These are phyloP conservation scores for Fragum sueziense DNA, from an alignment of 2,888 invertebrate species.

Conservation along the genomic window DNA sequence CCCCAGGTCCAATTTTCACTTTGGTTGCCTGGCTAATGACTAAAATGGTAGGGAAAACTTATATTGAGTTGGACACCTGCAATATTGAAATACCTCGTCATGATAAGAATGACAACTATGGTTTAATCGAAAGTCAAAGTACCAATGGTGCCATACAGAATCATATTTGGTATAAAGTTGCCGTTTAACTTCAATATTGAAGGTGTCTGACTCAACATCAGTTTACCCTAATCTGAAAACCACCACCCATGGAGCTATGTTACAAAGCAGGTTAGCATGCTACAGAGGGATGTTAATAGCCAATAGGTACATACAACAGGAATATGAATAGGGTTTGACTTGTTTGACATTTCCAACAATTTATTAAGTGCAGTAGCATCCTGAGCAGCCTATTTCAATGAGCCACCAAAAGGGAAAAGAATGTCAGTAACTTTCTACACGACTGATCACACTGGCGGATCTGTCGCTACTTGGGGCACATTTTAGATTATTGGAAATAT, in stretches of 20 bases:
- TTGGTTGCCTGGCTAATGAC: conserved; percentile 10
- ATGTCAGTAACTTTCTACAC: not conserved
- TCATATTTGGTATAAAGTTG: not conserved
- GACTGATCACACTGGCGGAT: not conserved
- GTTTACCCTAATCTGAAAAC: conserved; percentile 1
- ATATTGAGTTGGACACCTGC: not conserved
- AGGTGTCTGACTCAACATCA: too few relatives aligned
- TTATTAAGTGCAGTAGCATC: not conserved
- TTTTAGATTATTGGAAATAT: not conserved
- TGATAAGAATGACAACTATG: not conserved
- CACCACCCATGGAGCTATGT: conserved; percentile 12
- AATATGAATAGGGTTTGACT: not conserved
- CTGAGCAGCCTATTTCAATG: not conserved
- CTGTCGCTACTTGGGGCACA: not conserved
- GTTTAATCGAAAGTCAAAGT: not conserved
- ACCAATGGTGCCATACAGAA: not conserved
- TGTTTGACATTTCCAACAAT: not conserved
- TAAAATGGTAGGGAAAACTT: conserved; percentile 2
- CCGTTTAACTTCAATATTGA: not conserved
- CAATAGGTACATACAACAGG: conserved; percentile 10
- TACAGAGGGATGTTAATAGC: conserved; percentile 11
- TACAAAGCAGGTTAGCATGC: conserved; percentile 5
- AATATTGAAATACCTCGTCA: not conserved
- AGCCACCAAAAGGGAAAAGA: not conserved
- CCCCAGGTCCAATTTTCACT: conserved; percentile 12